Evolutionary conservation across 37 sponge, comb jelly and placozoan genomes (phyloP).

Genomic region (Dysidea cf. avara): DNA sequence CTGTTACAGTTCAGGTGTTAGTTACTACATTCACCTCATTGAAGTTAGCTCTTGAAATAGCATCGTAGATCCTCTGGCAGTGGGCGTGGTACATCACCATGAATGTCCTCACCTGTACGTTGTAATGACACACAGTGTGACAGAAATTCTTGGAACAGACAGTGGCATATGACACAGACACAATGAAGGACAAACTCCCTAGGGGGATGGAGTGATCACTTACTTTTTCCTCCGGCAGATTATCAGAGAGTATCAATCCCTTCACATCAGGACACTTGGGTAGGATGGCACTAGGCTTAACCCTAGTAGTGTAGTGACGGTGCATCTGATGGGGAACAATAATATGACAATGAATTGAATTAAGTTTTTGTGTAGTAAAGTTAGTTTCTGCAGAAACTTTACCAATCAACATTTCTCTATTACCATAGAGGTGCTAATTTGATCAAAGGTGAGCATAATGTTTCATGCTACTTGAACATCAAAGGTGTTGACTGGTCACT

Average conservation of each 20-base stretch:
- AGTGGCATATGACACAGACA: background rate
- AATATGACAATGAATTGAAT: too few relatives aligned
- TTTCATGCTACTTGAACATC: too few relatives aligned
- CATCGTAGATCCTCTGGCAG: slow-evolving; percentile 85
- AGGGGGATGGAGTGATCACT: slow-evolving; percentile 4
- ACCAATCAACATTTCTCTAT: too few relatives aligned
- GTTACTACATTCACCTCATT: slow-evolving; percentile 74
- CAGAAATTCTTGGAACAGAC: background rate
- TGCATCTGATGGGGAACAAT: too few relatives aligned
- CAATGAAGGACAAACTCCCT: background rate
- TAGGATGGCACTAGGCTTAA: slow-evolving; percentile 66
- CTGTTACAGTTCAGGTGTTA: background rate
- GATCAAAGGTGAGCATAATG: too few relatives aligned
- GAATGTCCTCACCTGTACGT: slow-evolving; percentile 78
- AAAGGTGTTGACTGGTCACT: too few relatives aligned
- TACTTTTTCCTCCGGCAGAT: slow-evolving; percentile 50
- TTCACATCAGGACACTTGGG: slow-evolving; percentile 74
- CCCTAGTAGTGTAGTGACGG: slow-evolving; percentile 22
- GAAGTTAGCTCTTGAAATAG: slow-evolving; percentile 79
- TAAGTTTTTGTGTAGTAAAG: too few relatives aligned
- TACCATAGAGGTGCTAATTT: too few relatives aligned
- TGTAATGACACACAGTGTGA: background rate
- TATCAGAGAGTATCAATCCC: slow-evolving; percentile 18
- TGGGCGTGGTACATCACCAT: slow-evolving; percentile 89
- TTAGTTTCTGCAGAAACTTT: too few relatives aligned